phyloP scores from a whole-genome alignment of 2,888 invertebrate genomes.

The Lycia hirtaria region DNA sequence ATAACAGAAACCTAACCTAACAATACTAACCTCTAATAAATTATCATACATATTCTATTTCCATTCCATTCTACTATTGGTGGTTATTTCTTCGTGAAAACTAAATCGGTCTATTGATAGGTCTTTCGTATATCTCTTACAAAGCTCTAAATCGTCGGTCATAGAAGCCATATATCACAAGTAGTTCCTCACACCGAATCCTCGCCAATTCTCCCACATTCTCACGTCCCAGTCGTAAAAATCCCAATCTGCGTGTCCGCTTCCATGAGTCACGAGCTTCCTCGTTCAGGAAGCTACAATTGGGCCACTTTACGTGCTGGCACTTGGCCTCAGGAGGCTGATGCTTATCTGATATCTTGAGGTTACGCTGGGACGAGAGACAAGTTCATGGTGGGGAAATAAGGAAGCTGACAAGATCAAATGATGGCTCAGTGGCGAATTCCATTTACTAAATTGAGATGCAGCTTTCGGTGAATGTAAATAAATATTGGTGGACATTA shows the following conservation, averaged over 20 bases:
- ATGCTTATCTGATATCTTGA: constrained; percentile 14
- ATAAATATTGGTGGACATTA: no score
- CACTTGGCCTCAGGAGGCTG: constrained; percentile 10
- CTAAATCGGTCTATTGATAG: no score
- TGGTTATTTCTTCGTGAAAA: no score
- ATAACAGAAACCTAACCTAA: no score
- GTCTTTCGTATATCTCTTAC: neutral
- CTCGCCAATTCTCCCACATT: constrained; percentile 1
- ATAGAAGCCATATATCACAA: neutral
- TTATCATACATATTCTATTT: no score
- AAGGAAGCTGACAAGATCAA: no score
- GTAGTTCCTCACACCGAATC: constrained; percentile 1
- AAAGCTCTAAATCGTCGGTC: neutral
- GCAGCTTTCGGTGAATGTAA: neutral
- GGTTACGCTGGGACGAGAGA: neutral
- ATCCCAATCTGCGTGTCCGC: constrained; percentile 26
- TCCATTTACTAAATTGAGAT: no score
- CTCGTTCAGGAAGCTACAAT: constrained; percentile 33
- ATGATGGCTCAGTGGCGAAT: no score
- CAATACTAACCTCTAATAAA: no score
- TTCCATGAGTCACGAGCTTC: constrained; percentile 31
- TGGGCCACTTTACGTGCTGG: constrained; percentile 35
- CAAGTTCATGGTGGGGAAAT: constrained; percentile 1
- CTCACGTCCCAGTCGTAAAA: constrained; percentile 24
- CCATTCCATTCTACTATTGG: no score